These are phyloP conservation scores for Myrmecobius fasciatus DNA, from an alignment of 2,113 vertebrate genomes.

Conservation along the genomic window DNA sequence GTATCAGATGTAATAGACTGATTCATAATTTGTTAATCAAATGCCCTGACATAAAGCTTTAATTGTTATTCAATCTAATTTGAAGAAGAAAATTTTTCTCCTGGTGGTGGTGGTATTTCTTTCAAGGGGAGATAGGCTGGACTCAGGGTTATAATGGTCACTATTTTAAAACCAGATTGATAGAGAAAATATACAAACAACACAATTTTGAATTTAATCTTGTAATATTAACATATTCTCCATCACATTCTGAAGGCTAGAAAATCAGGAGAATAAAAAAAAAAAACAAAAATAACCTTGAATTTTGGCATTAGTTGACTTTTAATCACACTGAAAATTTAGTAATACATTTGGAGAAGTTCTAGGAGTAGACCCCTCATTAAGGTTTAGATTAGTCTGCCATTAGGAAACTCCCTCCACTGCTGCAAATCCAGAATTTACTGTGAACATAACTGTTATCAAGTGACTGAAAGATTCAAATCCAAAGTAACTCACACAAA, in stretches of 20 bases:
- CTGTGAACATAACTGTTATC: neutral
- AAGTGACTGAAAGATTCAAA: neutral
- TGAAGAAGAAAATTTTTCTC: neutral
- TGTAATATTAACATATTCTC: neutral
- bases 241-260: neutral
- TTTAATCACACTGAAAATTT: neutral
- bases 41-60: neutral
- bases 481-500: neutral
- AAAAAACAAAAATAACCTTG: neutral
- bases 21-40: neutral
- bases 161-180: neutral
- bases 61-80: neutral
- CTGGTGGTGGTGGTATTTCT: neutral
- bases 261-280: neutral
- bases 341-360: neutral
- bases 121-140: neutral
- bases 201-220: neutral
- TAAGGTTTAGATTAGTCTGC: neutral
- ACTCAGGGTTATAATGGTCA: neutral
- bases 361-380: neutral
- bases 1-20: neutral
- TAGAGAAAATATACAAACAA: neutral
- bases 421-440: neutral
- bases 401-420: neutral
- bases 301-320: neutral